Conservation (phyloP, 2,797 vertebrate species). For the Xerus rutilus region DNA sequence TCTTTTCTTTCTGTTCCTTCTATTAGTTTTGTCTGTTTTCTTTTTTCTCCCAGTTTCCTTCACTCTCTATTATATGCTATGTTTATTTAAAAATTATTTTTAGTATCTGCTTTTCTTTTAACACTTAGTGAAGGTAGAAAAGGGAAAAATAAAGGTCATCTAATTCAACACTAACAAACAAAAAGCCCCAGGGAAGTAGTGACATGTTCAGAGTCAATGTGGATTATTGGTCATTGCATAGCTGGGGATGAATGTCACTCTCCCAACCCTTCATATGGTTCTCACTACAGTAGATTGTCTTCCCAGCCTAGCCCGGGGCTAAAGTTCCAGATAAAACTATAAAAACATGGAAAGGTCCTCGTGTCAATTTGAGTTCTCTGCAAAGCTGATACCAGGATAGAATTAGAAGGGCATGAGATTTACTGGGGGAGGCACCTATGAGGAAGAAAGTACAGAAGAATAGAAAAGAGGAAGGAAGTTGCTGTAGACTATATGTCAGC, state of each 20-base stretch:
- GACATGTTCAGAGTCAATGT: background rate
- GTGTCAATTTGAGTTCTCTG: background rate
- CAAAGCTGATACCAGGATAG: background rate
- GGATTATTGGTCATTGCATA: background rate
- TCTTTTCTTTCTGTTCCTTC: background rate
- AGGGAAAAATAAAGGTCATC: background rate
- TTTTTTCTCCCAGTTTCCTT: background rate
- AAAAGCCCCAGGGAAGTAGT: background rate
- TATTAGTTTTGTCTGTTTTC: background rate
- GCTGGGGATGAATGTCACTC: background rate
- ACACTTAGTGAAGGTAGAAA: background rate
- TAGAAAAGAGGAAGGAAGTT: background rate
- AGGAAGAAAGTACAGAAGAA: background rate
- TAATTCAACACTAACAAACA: background rate
- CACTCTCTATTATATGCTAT: background rate
- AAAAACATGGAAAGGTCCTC: background rate
- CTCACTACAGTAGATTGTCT: background rate
- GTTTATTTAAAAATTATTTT: conserved; percentile 37
- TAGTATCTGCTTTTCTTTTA: background rate
- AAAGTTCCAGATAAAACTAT: background rate
- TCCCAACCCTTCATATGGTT: background rate
- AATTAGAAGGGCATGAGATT: background rate
- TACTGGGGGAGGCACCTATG: background rate
- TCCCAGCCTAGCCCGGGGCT: background rate
- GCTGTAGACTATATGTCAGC: background rate